Conservation (phyloP, 2,113 vertebrate species). For the Lanius ludovicianus region DNA sequence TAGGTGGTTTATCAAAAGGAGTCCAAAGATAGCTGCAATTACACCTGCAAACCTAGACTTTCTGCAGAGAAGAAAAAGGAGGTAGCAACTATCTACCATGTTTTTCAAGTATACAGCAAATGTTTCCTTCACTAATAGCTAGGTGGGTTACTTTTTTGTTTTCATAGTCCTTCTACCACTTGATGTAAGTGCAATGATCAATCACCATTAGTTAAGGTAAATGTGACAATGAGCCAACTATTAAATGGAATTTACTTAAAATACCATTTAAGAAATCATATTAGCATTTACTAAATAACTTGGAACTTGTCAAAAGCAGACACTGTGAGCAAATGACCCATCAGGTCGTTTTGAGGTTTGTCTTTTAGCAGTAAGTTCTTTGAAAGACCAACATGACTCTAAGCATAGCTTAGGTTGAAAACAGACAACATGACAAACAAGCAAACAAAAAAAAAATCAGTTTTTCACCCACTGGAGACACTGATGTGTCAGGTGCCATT, state of each 20-base stretch:
- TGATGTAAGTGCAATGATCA: neutral
- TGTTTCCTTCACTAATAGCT: neutral
- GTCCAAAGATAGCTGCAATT: neutral
- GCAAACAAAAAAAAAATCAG: neutral
- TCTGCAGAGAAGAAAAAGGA: neutral
- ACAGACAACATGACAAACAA: neutral
- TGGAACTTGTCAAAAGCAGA: neutral
- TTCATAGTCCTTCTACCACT: neutral
- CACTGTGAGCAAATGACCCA: neutral
- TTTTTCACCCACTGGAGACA: neutral
- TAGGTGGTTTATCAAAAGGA: neutral
- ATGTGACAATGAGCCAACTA: neutral
- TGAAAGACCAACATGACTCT: neutral
- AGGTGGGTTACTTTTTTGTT: neutral
- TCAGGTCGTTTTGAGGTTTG: neutral
- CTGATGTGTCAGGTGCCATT: neutral
- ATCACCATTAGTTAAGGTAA: neutral
- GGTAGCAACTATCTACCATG: neutral
- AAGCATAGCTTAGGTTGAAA: neutral
- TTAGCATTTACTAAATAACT: neutral
- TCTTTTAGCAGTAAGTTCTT: neutral
- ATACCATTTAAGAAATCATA: neutral
- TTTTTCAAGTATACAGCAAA: neutral
- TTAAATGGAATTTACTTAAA: neutral
- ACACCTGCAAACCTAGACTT: neutral